Evolutionary conservation across 2,888 invertebrate genomes (phyloP).

Genomic region (Drepanosiphum platanoidis): DNA sequence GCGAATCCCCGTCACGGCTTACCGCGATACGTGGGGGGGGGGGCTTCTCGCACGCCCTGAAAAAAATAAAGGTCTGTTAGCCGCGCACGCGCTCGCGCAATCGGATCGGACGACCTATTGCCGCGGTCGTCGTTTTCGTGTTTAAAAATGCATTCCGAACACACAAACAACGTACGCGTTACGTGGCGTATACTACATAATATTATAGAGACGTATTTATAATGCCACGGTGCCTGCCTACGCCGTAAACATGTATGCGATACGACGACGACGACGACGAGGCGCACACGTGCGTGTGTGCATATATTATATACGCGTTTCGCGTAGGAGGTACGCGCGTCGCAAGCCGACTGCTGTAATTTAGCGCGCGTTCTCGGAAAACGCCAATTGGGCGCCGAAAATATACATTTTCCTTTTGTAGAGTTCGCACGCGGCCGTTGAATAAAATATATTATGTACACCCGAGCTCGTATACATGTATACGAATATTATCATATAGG

Average conservation of each 20-base stretch:
- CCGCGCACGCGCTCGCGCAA: too few relatives aligned
- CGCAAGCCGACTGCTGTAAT: background rate
- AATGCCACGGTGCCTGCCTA: too few relatives aligned
- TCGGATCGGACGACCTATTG: too few relatives aligned
- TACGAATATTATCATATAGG: background rate
- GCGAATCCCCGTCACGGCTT: too few relatives aligned
- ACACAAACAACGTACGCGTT: background rate
- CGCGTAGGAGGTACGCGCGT: background rate
- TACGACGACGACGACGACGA: too few relatives aligned
- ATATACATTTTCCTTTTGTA: conserved; percentile 3
- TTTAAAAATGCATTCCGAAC: background rate
- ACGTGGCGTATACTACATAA: too few relatives aligned
- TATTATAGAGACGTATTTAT: too few relatives aligned
- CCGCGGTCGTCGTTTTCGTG: background rate
- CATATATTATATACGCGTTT: background rate
- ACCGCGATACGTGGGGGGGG: too few relatives aligned
- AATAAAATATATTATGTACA: conserved; percentile 10
- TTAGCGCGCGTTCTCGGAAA: background rate
- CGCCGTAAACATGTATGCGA: too few relatives aligned
- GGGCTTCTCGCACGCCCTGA: too few relatives aligned
- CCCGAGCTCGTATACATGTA: too few relatives aligned
- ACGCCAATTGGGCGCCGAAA: conserved; percentile 21
- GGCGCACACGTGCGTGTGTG: background rate
- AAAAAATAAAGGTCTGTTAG: too few relatives aligned
- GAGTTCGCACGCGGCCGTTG: background rate